phyloP scores from a whole-genome alignment of 2,888 invertebrate species.

The Cheilosia soror region DNA sequence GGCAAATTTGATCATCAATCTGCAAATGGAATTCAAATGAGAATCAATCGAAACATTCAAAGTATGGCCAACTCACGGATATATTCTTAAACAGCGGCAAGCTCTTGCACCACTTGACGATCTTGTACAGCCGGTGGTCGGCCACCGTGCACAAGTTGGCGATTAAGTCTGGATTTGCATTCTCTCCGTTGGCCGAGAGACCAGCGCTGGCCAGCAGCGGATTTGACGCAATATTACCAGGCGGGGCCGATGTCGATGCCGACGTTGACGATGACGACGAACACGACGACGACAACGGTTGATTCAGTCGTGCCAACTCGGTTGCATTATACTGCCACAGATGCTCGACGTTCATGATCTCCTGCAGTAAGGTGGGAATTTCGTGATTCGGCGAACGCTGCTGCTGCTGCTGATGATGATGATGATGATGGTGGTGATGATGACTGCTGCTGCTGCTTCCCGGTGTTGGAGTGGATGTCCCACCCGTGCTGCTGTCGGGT shows the following conservation, averaged over 20 bases:
- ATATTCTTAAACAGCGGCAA: constrained; percentile 98
- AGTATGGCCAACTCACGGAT: constrained; percentile 87
- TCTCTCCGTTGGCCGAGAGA: constrained; percentile 84
- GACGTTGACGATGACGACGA: constrained; percentile 73
- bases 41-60: constrained; percentile 4
- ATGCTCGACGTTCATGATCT: constrained; percentile 98
- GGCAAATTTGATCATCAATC: constrained; percentile 99
- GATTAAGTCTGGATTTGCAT: constrained; percentile 92
- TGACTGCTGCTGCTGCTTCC: constrained; percentile 42
- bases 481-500: constrained; percentile 74
- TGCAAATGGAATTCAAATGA: constrained; percentile 81
- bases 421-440: constrained; percentile 37
- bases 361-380: constrained; percentile 84
- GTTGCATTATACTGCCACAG: constrained; percentile 97
- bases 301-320: constrained; percentile 88
- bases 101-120: constrained; percentile 99
- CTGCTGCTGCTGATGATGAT: neutral
- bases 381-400: constrained; percentile 58
- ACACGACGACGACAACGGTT: constrained; percentile 81
- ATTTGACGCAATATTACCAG: constrained; percentile 84
- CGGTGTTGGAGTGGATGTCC: constrained; percentile 67
- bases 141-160: constrained; percentile 97
- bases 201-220: constrained; percentile 86
- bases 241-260: constrained; percentile 78
- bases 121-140: constrained; percentile 97